Conservation (phyloP, 1,140 invertebrate genomes). For the Drosophila erecta region DNA sequence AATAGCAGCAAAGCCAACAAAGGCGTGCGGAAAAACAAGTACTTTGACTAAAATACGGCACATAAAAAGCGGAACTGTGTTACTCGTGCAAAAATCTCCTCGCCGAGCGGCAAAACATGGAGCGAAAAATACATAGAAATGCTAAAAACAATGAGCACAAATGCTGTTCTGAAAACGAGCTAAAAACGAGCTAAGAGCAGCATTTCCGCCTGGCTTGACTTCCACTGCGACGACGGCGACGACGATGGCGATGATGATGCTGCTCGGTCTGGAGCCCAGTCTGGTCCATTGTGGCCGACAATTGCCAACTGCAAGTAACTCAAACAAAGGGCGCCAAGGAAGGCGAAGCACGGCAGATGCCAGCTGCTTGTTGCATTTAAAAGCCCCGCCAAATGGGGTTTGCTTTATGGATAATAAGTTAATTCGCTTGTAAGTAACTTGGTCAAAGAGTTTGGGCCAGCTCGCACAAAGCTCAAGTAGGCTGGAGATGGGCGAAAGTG, state of each 20-base stretch:
- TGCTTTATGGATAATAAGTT: slow-evolving; percentile 82
- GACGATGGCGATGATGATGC: slow-evolving; percentile 25
- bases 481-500: slow-evolving; percentile 26
- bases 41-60: slow-evolving; percentile 58
- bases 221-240: slow-evolving; percentile 32
- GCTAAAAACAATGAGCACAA: slow-evolving; percentile 43
- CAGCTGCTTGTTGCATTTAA: slow-evolving; percentile 69
- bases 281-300: slow-evolving; percentile 58
- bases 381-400: slow-evolving; percentile 74
- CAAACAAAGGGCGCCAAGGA: slow-evolving; percentile 63
- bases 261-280: slow-evolving; percentile 24
- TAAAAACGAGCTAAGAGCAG: slow-evolving; percentile 80
- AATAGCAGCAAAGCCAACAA: slow-evolving; percentile 35
- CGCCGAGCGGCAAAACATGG: slow-evolving; percentile 12
- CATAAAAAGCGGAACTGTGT: slow-evolving; percentile 69
- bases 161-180: slow-evolving; percentile 61
- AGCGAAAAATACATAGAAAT: slow-evolving; percentile 42
- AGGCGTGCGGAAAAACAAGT: slow-evolving; percentile 22
- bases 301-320: slow-evolving; percentile 68
- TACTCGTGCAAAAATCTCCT: slow-evolving; percentile 70
- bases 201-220: slow-evolving; percentile 80
- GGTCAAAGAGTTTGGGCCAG: slow-evolving; percentile 59
- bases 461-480: slow-evolving; percentile 5
- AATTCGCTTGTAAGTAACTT: slow-evolving; percentile 82
- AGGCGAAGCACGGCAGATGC: slow-evolving; percentile 48